Conservation (phyloP, 2,113 vertebrate genomes). For the Oryzias woworae region DNA sequence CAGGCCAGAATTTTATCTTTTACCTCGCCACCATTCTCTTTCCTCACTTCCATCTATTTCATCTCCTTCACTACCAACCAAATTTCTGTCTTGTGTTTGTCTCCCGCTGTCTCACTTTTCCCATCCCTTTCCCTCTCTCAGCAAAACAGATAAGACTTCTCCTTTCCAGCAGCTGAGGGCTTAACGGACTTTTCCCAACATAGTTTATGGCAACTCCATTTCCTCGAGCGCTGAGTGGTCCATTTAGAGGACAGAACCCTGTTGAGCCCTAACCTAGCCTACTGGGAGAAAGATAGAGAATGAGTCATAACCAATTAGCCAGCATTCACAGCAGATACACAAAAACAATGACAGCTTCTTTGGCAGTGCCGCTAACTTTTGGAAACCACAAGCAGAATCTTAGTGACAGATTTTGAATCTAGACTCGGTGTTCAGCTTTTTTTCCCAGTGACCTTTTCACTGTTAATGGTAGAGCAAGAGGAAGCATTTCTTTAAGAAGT, state of each 20-base stretch:
- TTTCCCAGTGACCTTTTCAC: conserved; percentile 27
- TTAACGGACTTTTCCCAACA: conserved; percentile 42
- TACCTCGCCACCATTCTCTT: conserved; percentile 41
- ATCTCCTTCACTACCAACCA: conserved; percentile 48
- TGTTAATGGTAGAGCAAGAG: conserved; percentile 14
- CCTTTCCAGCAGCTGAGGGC: conserved; percentile 35
- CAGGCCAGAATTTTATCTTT: conserved; percentile 65
- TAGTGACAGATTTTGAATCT: conserved; percentile 9
- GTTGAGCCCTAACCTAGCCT: conserved; percentile 57
- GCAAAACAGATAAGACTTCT: conserved; percentile 34
- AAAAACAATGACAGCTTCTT: conserved; percentile 21
- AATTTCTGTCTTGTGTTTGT: conserved; percentile 54
- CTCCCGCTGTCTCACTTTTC: conserved; percentile 34
- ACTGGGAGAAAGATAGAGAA: conserved; percentile 60
- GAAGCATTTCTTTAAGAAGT: conserved; percentile 8
- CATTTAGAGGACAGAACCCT: conserved; percentile 64
- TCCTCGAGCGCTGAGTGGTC: conserved; percentile 51
- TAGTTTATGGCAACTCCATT: conserved; percentile 32
- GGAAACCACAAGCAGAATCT: background rate
- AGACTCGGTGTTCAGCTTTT: background rate
- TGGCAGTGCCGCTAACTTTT: background rate
- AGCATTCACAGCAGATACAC: conserved; percentile 21
- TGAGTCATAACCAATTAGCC: conserved; percentile 70
- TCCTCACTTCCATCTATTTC: conserved; percentile 46
- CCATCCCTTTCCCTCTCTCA: conserved; percentile 16